These are phyloP conservation scores for Epicampocera succincta DNA, from an alignment of 2,888 invertebrate genomes.

Conservation along the genomic window DNA sequence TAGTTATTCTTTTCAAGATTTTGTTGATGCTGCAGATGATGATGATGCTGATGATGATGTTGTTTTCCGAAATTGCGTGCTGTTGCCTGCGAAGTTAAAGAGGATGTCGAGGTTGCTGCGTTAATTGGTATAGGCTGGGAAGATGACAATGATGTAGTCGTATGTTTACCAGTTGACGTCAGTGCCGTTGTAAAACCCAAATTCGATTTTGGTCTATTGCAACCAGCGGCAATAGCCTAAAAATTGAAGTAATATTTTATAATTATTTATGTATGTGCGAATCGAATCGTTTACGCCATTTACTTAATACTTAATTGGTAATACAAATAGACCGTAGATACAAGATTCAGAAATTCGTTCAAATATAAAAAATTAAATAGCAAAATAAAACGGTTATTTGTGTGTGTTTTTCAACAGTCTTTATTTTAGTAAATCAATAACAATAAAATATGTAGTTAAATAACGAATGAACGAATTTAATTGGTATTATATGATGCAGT, in stretches of 20 bases:
- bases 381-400: neutral
- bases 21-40: slow-evolving; percentile 48
- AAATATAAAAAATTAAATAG: no score
- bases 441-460: no score
- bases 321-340: no score
- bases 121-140: slow-evolving; percentile 79
- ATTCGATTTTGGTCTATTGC: slow-evolving; percentile 81
- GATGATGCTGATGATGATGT: slow-evolving; percentile 50
- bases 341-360: no score
- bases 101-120: slow-evolving; percentile 76
- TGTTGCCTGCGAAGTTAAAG: slow-evolving; percentile 75
- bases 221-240: slow-evolving; percentile 81
- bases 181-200: slow-evolving; percentile 78
- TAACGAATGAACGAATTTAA: no score
- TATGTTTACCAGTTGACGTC: slow-evolving; percentile 75
- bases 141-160: slow-evolving; percentile 77
- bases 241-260: neutral
- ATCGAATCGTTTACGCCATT: no score
- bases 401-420: neutral
- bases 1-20: slow-evolving; percentile 38
- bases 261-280: neutral
- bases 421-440: no score
- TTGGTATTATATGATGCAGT: no score
- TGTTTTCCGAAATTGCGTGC: slow-evolving; percentile 71
- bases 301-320: no score